Base-by-base conservation (phyloP, 2,113 vertebrate genomes). In the Myxocyprinus asiaticus region DNA sequence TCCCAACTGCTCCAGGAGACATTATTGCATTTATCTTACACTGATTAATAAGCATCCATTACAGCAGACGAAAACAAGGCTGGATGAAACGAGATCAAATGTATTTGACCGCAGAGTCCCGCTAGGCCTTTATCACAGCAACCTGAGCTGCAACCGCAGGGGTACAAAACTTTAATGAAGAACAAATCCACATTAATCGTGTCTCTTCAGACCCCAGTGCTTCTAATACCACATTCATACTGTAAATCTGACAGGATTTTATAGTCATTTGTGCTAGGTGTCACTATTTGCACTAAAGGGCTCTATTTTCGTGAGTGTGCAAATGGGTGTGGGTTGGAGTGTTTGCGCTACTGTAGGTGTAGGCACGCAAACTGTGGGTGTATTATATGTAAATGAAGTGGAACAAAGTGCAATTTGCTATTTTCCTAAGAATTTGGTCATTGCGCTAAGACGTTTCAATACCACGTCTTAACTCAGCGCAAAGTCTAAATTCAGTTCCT, bases 141-240 rank as follows among this genome's bases (percentile, higher is more conserved):
- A n/a, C n/a, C n/a, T n/a, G 42, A 69, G 11, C 67, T n/a, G 50
- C 53, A 61, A 0, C 59, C 22, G 22, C 22, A 33, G 22, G 22
- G 22, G 22, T 33, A 56, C n/a, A 61, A 65, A 61, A 33, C 47
- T 69, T 50, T 42, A 62, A 69, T 59, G 14, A 70, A 78, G 48
- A 44, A 33, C 62, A 79, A 79, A 70, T 69, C 65, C 51, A 58
- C 67, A 44, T 78, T 78, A 78, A 79, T 79, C 55, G 22, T 33
- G 22, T 33, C 22, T 33, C 22, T 33, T 33, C 22, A 71, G 72
- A 64, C 45, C 64, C 62, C 51, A 33, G 22, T 33, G 22, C 22
- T 33, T 33, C 22, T 33, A 33, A 33, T 33, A 3, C 1, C 22
- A 33, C 22, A 33, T 33, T 33, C 22, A 43, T 15, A 55, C 67